Evolutionary conservation across 2,113 vertebrate species (phyloP).

Genomic region (Lophura nycthemera): DNA sequence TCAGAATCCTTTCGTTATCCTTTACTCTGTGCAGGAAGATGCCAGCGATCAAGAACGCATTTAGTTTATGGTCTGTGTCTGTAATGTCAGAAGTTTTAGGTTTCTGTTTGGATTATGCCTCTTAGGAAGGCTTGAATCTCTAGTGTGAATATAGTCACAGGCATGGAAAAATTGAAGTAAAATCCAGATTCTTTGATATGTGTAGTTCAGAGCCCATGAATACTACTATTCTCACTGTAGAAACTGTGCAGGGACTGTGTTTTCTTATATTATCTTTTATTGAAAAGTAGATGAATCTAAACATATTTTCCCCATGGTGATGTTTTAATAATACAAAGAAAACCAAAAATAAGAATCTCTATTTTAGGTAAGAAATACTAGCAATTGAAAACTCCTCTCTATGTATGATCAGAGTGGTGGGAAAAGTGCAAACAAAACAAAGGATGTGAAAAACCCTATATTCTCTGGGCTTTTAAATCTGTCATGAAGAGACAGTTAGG

Average conservation of each 20-base stretch:
- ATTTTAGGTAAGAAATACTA: background rate
- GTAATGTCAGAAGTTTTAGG: background rate
- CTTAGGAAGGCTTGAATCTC: background rate
- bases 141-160: background rate
- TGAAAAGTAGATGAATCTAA: background rate
- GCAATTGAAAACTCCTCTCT: background rate
- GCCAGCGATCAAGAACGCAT: background rate
- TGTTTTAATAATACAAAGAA: background rate
- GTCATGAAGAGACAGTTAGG: background rate
- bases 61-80: background rate
- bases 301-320: background rate
- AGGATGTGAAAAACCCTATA: background rate
- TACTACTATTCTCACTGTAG: background rate
- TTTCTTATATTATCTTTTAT: background rate
- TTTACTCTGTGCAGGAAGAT: background rate
- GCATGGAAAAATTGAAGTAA: background rate
- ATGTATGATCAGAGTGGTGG: background rate
- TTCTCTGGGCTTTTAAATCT: background rate
- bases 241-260: background rate
- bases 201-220: background rate
- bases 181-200: background rate
- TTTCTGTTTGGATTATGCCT: background rate
- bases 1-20: background rate
- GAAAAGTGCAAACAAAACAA: background rate
- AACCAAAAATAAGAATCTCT: background rate